Evolutionary conservation across 35 echinoderm and acorn worm species (phyloP).

Genomic region (Lytechinus pictus): DNA sequence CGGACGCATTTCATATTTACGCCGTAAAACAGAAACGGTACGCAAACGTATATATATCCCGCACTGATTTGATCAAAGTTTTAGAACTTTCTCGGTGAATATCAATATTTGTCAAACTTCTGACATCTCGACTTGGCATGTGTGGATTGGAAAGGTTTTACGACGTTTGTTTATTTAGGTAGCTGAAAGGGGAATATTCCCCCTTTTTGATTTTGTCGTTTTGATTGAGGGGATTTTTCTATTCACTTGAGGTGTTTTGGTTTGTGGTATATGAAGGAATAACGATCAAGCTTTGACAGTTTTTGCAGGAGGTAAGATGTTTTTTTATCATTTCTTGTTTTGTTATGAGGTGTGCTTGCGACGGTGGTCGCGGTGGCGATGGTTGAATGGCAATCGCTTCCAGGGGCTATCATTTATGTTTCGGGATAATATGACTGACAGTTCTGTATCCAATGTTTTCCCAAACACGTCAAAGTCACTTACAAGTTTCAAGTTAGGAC

Average conservation of each 20-base stretch:
- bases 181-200: not conserved
- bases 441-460: not conserved
- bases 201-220: not conserved
- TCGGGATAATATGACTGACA: not conserved
- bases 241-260: not conserved
- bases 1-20: not conserved
- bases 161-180: not conserved
- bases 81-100: not conserved
- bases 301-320: not conserved
- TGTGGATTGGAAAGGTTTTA: not conserved
- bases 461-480: no score
- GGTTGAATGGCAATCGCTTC: not conserved
- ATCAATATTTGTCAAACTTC: constrained; percentile 14
- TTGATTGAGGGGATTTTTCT: not conserved
- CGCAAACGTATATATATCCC: not conserved
- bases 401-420: not conserved
- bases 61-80: not conserved
- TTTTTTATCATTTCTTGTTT: not conserved
- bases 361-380: not conserved
- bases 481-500: no score
- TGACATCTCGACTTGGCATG: not conserved
- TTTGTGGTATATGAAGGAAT: constrained; percentile 7
- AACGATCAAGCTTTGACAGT: not conserved
- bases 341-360: not conserved
- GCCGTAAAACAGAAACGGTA: not conserved